Evolutionary conservation across 2,113 vertebrate species (phyloP), one percentile per base, ranked within the genome.

Genomic region (Axis porcinus): DNA sequence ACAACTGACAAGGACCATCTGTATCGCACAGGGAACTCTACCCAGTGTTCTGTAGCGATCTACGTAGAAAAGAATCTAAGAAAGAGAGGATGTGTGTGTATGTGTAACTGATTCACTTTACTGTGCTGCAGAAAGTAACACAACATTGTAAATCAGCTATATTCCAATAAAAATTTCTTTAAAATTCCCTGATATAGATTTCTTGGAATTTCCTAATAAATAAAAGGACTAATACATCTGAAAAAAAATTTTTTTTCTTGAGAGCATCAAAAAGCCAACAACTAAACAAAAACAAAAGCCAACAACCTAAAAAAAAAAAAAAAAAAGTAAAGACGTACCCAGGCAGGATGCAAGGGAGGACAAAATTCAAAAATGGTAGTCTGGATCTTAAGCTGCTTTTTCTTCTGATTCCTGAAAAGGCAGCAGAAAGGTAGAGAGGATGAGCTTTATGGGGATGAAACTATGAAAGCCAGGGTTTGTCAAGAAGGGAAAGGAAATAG

Each of bases 121-220:
- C 7, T 78, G 2, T 2, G 15, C 12, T 15, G 3, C 74, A 45
- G 74, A 25, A 76, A 76, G 70, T 76, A 43, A 43, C 70, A 76
- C 70, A 43, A 14, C 70, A 28, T 45, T 27, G 27, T 78, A 78
- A 15, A 28, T 78, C 14, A 28, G 16, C 43, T 78, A 28, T 78
- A 78, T 43, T 28, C 14, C 40, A 28, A 45, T 45, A 28, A 78
- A 78, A 78, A 78, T 11, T 10, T 40, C n/a, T 70, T 70, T 43
- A 45, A 45, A 78, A 57, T 21, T 95, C 33, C 52, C 50, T 89
- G 70, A n/a, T 16, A 81, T 33, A 85, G 25, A 76, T 25, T 83
- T 60, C 23, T 64, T 67, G 60, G 57, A 83, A 89, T 97, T 97
- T 96, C 95, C 62, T 94, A 96, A 57, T 52, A 87, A 89, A 93